A percentile compares a stretch with the other conserved stretches of the same genome.
These are phyloP conservation scores for Schizopygopsis malacanthus DNA, from an alignment of 2,797 vertebrate genomes.

Conservation along the genomic window DNA sequence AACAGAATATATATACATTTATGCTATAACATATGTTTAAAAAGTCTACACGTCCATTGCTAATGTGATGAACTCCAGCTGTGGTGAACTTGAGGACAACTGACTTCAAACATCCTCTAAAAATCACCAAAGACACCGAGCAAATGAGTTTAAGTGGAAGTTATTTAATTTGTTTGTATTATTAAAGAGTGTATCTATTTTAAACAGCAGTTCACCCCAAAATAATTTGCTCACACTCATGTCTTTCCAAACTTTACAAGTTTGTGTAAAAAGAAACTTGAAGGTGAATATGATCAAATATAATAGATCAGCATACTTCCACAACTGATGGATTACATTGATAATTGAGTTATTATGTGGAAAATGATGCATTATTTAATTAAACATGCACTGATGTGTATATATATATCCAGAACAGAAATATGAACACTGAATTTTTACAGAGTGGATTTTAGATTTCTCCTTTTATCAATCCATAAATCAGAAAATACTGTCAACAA, in stretches of 20 bases:
- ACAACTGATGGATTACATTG: not conserved
- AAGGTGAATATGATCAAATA: not conserved
- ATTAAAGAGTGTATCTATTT: not conserved
- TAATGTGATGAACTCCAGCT: not conserved
- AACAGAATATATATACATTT: not conserved
- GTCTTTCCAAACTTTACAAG: not conserved
- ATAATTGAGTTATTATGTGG: not conserved
- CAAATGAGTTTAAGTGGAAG: not conserved
- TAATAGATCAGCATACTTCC: not conserved
- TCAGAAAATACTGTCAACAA: too few relatives aligned
- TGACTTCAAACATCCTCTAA: too few relatives aligned
- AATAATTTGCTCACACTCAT: not conserved
- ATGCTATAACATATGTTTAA: not conserved
- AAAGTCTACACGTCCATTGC: not conserved
- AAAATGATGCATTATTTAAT: not conserved
- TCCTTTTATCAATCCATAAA: too few relatives aligned
- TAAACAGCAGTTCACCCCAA: not conserved
- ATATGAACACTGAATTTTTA: too few relatives aligned
- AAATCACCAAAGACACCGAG: not conserved
- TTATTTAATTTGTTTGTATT: not conserved
- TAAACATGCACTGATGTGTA: not conserved
- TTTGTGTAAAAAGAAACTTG: not conserved
- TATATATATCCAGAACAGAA: too few relatives aligned
- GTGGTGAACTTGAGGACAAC: not conserved
- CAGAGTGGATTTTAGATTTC: too few relatives aligned